Evolutionary conservation across 1,140 invertebrate species (phyloP).

Genomic region (Temnothorax longispinosus): DNA sequence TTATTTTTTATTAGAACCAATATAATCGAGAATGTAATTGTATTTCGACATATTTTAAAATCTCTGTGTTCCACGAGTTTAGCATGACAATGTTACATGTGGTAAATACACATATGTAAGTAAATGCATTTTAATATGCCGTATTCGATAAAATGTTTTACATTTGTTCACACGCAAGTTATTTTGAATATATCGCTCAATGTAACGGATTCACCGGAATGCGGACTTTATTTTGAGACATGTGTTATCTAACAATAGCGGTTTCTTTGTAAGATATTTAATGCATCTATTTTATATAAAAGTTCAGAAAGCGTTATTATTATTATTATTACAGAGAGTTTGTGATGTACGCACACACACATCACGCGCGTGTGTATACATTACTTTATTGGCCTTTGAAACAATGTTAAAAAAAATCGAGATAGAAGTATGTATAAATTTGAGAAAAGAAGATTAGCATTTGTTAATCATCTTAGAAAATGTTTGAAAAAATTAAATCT

Average conservation of each 20-base stretch:
- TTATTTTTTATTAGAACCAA: not conserved
- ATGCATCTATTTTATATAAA: not conserved
- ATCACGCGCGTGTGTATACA: not conserved
- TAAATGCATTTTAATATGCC: slow-evolving; percentile 9
- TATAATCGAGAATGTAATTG: not conserved
- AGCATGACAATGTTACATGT: not conserved
- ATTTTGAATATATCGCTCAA: slow-evolving; percentile 9
- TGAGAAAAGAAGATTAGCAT: not conserved
- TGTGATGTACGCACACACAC: too few species aligned
- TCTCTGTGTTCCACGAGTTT: not conserved
- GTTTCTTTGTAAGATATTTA: not conserved
- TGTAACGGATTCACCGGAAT: not conserved
- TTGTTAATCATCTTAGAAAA: not conserved
- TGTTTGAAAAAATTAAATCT: not conserved
- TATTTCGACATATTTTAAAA: not conserved
- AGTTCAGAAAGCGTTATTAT: not conserved
- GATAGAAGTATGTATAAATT: not conserved
- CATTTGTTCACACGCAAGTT: slow-evolving; percentile 12
- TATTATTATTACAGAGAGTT: too few species aligned
- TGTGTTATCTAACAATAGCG: not conserved
- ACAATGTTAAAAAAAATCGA: not conserved
- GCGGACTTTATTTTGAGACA: not conserved
- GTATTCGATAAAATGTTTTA: not conserved
- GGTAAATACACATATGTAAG: not conserved
- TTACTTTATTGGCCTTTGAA: not conserved